A percentile compares a stretch with the other conserved stretches of the same genome.
Conservation (phyloP, 2,888 invertebrate genomes). For the Allygus modestus region DNA sequence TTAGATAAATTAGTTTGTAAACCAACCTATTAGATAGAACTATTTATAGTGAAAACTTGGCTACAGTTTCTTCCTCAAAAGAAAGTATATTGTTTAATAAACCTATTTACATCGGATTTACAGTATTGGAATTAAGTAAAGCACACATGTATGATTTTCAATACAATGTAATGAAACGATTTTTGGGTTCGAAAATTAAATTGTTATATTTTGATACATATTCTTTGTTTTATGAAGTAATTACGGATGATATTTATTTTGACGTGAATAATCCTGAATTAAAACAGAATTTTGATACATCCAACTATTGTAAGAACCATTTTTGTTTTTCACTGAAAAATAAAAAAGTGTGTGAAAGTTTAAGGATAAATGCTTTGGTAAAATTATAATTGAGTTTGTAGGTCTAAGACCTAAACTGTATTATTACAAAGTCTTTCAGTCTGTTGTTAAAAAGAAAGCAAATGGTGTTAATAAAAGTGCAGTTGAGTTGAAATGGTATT, state of each 20-base stretch:
- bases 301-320: not conserved
- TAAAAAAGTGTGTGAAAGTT: not conserved
- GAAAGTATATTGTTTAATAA: constrained; percentile 63
- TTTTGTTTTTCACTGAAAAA: not conserved
- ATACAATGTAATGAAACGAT: constrained; percentile 57
- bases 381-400: not conserved
- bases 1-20: no score
- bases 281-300: not conserved
- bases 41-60: constrained; percentile 67
- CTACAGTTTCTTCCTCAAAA: constrained; percentile 65
- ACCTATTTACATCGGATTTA: constrained; percentile 65
- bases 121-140: constrained; percentile 63
- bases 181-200: constrained; percentile 4
- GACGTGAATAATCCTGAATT: not conserved
- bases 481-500: not conserved
- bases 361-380: not conserved
- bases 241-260: not conserved
- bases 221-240: no score
- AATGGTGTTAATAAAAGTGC: not conserved
- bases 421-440: not conserved
- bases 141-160: constrained; percentile 58
- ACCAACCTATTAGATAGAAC: no score
- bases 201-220: constrained; percentile 12
- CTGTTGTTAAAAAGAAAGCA: not conserved
- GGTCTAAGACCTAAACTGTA: constrained; percentile 13